Conservation (phyloP, 2,797 vertebrate species). For the Sitta carolinensis region DNA sequence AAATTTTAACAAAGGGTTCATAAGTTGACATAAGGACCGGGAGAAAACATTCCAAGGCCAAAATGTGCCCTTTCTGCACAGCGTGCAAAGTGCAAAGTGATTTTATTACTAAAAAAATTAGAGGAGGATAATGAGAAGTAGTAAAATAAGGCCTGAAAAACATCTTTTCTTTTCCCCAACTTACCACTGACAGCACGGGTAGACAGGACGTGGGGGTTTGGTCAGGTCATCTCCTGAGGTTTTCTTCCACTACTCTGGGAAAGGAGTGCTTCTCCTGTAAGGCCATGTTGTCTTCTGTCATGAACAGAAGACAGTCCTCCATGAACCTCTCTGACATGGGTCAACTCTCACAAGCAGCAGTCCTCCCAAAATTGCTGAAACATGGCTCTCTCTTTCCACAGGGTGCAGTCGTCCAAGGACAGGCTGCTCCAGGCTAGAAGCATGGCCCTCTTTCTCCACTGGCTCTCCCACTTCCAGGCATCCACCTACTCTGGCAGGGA, state of each 20-base stretch:
- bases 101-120: neutral
- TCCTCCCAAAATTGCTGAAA: neutral
- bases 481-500: rapidly evolving
- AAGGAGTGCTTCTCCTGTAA: neutral
- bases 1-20: neutral
- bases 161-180: neutral
- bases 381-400: neutral
- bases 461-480: neutral
- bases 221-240: neutral
- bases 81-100: neutral
- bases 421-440: neutral
- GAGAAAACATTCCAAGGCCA: neutral
- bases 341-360: neutral
- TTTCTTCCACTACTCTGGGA: neutral
- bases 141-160: neutral
- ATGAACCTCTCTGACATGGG: too few species aligned
- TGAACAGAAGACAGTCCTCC: neutral
- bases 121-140: neutral
- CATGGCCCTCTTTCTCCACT: too few species aligned
- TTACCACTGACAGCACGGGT: rapidly evolving
- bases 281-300: too few species aligned
- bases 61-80: neutral
- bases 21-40: neutral
- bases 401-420: neutral
- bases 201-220: neutral